Evolutionary conservation across 2,888 invertebrate species (phyloP).

Genomic region (Tigriopus californicus): DNA sequence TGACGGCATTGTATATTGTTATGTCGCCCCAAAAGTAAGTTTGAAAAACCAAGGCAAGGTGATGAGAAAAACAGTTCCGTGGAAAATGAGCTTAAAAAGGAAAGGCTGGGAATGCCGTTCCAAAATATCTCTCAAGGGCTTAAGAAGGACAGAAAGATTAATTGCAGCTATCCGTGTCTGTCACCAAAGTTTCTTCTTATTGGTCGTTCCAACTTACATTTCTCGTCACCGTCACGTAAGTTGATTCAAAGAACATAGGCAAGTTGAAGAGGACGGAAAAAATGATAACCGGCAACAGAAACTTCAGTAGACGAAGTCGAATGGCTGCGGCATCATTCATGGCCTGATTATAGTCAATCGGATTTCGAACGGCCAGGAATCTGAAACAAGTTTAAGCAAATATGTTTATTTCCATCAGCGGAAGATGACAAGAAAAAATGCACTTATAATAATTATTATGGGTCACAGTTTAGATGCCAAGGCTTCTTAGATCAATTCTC

Average conservation of each 20-base stretch:
- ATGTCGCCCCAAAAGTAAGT: too few relatives aligned
- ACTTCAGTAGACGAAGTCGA: neutral
- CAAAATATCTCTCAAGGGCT: too few relatives aligned
- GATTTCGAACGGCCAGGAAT: constrained; percentile 11
- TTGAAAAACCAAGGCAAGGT: too few relatives aligned
- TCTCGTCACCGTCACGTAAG: neutral
- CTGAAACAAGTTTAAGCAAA: neutral
- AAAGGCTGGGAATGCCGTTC: too few relatives aligned
- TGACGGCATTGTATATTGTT: too few relatives aligned
- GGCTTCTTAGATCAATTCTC: too few relatives aligned
- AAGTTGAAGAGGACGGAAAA: constrained; percentile 1
- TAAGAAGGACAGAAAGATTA: too few relatives aligned
- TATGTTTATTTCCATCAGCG: neutral
- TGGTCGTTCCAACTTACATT: neutral
- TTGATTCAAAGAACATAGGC: constrained; percentile 4
- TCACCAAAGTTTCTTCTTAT: neutral
- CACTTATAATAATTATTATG: too few relatives aligned
- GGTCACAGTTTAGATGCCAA: too few relatives aligned
- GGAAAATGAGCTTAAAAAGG: too few relatives aligned
- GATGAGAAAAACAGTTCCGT: too few relatives aligned
- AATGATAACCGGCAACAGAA: constrained; percentile 6
- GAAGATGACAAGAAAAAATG: neutral
- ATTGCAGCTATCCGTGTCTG: too few relatives aligned
- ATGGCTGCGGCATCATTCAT: constrained; percentile 9
- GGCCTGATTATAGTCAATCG: constrained; percentile 9